A percentile compares a stretch with the other conserved stretches of the same genome.
These are phyloP conservation scores for Petrolisthes cinctipes DNA, from an alignment of 2,888 invertebrate genomes.

Conservation along the genomic window DNA sequence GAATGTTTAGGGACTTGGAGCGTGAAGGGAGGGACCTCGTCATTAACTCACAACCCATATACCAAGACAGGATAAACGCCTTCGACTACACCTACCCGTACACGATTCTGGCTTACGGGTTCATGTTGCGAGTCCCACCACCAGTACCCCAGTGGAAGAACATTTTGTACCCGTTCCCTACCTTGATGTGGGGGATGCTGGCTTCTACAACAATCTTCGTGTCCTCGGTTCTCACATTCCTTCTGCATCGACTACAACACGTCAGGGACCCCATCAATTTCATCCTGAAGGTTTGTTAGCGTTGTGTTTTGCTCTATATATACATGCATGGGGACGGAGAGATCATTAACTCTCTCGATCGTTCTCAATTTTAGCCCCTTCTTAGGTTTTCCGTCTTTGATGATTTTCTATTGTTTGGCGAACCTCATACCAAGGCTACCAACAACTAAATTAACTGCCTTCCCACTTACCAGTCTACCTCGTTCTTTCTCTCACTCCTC, in stretches of 20 bases:
- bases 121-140: conserved; percentile 41
- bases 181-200: conserved; percentile 30
- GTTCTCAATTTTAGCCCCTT: no score
- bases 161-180: conserved; percentile 47
- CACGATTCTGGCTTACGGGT: conserved; percentile 30
- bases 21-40: conserved; percentile 26
- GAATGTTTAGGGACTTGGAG: conserved; percentile 53
- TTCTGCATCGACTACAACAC: background rate
- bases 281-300: conserved; percentile 3
- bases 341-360: no score
- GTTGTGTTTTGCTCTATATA: no score
- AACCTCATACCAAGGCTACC: no score
- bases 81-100: conserved; percentile 52
- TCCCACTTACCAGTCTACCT: no score
- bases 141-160: conserved; percentile 46
- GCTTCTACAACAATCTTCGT: background rate
- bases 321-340: no score
- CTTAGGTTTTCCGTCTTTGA: no score
- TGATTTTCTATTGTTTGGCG: no score
- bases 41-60: conserved; percentile 46
- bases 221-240: background rate
- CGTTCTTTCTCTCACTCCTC: no score
- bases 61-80: background rate
- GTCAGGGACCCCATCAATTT: background rate
- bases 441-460: no score